Evolutionary conservation across 2,888 invertebrate species (phyloP).

Genomic region (Erynnis tages): DNA sequence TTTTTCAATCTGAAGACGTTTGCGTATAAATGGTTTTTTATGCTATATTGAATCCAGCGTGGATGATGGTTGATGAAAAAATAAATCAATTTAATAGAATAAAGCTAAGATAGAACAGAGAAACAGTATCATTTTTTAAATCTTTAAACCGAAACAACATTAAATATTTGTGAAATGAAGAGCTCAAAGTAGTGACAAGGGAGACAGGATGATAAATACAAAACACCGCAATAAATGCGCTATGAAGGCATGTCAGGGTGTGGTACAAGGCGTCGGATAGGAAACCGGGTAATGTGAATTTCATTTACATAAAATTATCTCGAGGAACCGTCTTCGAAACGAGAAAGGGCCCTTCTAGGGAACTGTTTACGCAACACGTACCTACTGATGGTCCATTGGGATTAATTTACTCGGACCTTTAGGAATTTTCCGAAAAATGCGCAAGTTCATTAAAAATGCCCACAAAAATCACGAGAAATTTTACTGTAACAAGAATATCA

Average conservation of each 20-base stretch:
- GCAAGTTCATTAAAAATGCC: constrained; percentile 28
- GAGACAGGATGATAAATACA: constrained; percentile 67
- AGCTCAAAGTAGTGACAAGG: constrained; percentile 43
- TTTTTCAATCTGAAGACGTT: constrained; percentile 48
- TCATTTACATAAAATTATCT: constrained; percentile 77
- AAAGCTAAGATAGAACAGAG: no score
- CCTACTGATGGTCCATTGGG: constrained; percentile 54
- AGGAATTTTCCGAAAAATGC: constrained; percentile 33
- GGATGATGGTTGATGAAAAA: no score
- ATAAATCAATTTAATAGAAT: background rate
- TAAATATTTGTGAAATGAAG: constrained; percentile 25
- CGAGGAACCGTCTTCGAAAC: constrained; percentile 53
- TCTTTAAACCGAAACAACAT: constrained; percentile 19
- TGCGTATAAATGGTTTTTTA: background rate
- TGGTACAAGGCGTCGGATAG: constrained; percentile 55
- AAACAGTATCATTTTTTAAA: background rate
- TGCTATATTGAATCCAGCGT: no score
- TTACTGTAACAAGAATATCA: constrained; percentile 4
- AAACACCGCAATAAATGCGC: constrained; percentile 68
- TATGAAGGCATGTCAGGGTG: constrained; percentile 62
- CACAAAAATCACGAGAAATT: constrained; percentile 3
- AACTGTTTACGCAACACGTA: constrained; percentile 64
- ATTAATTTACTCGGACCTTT: constrained; percentile 61
- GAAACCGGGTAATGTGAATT: constrained; percentile 72
- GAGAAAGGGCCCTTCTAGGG: constrained; percentile 46